Evolutionary conservation across 2,113 vertebrate genomes (phyloP), one percentile per base, ranked within the genome.

Genomic region (Archilochus colubris): DNA sequence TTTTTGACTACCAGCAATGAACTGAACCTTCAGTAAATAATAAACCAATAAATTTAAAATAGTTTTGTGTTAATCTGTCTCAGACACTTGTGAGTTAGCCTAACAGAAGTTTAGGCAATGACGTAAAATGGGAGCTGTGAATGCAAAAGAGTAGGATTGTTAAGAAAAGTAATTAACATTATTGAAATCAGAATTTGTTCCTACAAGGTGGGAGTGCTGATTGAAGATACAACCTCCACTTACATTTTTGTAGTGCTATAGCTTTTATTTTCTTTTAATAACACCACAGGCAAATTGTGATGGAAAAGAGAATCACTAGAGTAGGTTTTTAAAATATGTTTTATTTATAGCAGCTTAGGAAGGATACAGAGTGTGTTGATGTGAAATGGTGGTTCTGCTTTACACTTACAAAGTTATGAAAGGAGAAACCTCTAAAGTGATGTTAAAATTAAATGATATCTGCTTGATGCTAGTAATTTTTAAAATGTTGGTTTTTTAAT

Each of bases 141-240:
- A 77, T 38, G 61, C 20, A 59, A 44, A 74, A 92, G 43, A 66
- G 76, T 40, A 86, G 24, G 46, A 28, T 38, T 95, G 76, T 70
- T 59, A 82, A 54, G 70, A 73, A 68, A 96, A 84, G 79, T 82
- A 88, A 96, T 96, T 93, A 91, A 88, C 0, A 5, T 78, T 73
- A 66, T 50, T 84, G 82, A 90, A 92, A 95, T 91, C 38, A 88
- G 82, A 63, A 58, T 48, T 81, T 86, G 79, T 82, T 96, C 85
- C 79, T 90, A 87, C 46, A 73, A 88, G 69, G 91, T 93, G 79
- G 82, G 93, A 92, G 89, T 79, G 73, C 57, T 66, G 76, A 88
- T 40, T 87, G 76, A 93, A 54, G 70, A 72, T 33, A 63, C 30
- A 40, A 82, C 30, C 64, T 86, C 53, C 27, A 28, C 64, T 88